phyloP scores from a whole-genome alignment of 2,888 invertebrate genomes.

The Empis stercorea region DNA sequence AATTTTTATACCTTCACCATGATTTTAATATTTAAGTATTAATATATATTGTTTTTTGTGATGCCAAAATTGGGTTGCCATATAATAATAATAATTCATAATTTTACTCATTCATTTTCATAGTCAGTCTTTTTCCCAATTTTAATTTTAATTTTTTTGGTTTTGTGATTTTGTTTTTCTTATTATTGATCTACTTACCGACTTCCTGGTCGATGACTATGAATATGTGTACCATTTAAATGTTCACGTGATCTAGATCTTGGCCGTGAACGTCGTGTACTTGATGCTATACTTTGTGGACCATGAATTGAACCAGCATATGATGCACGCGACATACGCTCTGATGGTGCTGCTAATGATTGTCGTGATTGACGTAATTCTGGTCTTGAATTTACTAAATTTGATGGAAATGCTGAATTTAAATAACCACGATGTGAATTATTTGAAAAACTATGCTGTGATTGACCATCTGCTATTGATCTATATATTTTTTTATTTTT shows the following conservation, averaged over 20 bases:
- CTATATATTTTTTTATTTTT: slow-evolving; percentile 29
- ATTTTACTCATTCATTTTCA: too few relatives aligned
- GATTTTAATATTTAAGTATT: slow-evolving; percentile 6
- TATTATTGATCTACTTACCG: slow-evolving; percentile 42
- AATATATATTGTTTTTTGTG: too few relatives aligned
- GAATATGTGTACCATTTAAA: slow-evolving; percentile 38
- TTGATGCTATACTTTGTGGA: slow-evolving; percentile 44
- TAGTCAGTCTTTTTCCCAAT: too few relatives aligned
- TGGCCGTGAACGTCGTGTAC: slow-evolving; percentile 57
- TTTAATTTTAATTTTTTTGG: too few relatives aligned
- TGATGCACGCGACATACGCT: slow-evolving; percentile 64
- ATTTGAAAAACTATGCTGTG: slow-evolving; percentile 78
- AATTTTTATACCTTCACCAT: too few relatives aligned
- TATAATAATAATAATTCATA: too few relatives aligned
- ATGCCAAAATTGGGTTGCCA: too few relatives aligned
- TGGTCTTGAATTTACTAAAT: slow-evolving; percentile 63
- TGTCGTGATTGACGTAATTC: slow-evolving; percentile 78
- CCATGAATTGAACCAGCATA: slow-evolving; percentile 54
- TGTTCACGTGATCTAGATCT: slow-evolving; percentile 64
- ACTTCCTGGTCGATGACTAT: slow-evolving; percentile 55
- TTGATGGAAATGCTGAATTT: slow-evolving; percentile 53
- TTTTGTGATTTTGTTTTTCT: too few relatives aligned
- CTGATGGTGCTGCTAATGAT: slow-evolving; percentile 69
- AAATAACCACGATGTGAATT: slow-evolving; percentile 61
- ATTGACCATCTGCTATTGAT: slow-evolving; percentile 78